phyloP scores from a whole-genome alignment of 2,113 vertebrate species.

The Scolopax mira region DNA sequence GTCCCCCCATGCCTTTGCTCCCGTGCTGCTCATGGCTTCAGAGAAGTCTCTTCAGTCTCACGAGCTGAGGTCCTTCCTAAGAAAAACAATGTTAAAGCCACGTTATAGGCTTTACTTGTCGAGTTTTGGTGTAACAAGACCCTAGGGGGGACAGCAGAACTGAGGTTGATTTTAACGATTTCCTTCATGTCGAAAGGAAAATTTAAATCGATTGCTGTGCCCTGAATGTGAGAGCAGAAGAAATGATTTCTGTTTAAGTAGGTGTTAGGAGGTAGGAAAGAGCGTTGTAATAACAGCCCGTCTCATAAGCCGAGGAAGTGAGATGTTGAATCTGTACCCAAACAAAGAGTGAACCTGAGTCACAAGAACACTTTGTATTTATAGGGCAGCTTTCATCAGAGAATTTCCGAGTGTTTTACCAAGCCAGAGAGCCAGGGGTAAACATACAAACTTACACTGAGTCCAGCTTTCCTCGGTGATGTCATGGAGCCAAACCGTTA shows the following conservation, averaged over 20 bases:
- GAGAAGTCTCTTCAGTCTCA: background rate
- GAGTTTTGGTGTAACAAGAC: background rate
- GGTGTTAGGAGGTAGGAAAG: conserved; percentile 38
- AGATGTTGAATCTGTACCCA: conserved; percentile 19
- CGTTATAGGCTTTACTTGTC: background rate
- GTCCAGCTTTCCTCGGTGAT: background rate
- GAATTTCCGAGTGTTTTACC: conserved; percentile 11
- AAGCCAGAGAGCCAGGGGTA: background rate
- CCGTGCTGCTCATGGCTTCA: background rate
- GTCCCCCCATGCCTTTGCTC: background rate
- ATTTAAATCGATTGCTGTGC: conserved; percentile 21
- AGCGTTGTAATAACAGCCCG: conserved; percentile 1
- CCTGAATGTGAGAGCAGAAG: background rate
- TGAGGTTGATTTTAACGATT: conserved; percentile 15
- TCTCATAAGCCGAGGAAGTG: conserved; percentile 5
- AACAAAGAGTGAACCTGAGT: background rate
- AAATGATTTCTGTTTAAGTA: conserved; percentile 42
- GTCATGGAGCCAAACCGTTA: background rate
- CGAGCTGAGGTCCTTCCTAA: background rate
- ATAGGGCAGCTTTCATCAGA: background rate
- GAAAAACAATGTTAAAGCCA: background rate
- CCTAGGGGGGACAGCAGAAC: background rate
- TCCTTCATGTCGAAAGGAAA: background rate
- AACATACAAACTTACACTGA: background rate
- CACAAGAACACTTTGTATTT: conserved; percentile 2